phyloP scores from a whole-genome alignment of 2,797 vertebrate species.

The Danio choprae region DNA sequence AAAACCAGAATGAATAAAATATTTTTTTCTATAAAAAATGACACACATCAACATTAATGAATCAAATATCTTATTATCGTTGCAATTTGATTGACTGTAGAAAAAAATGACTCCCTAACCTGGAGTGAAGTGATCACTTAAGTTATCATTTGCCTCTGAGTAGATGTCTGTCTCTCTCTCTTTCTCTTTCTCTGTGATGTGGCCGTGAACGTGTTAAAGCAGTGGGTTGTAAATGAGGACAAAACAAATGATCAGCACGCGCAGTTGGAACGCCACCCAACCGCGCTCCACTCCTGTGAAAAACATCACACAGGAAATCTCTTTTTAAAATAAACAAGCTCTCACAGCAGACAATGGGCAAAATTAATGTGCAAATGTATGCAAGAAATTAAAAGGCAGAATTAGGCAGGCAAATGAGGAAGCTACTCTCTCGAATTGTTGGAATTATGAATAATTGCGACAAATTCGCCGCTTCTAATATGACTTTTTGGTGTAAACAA shows the following conservation, averaged over 20 bases:
- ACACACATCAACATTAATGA: not conserved
- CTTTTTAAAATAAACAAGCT: slow-evolving; percentile 70
- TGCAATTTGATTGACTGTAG: slow-evolving; percentile 51
- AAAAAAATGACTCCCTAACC: not conserved
- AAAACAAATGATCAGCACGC: slow-evolving; percentile 82
- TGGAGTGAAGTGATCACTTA: slow-evolving; percentile 25
- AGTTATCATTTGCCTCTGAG: not conserved
- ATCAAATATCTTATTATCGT: not conserved
- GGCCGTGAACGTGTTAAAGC: slow-evolving; percentile 79
- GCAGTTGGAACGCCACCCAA: slow-evolving; percentile 80
- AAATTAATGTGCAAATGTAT: slow-evolving; percentile 99
- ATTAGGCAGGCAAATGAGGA: slow-evolving; percentile 91
- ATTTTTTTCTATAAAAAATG: not conserved
- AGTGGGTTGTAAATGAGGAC: slow-evolving; percentile 74
- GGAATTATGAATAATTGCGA: slow-evolving; percentile 99
- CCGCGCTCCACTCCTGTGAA: slow-evolving; percentile 77
- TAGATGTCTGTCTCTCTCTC: slow-evolving; percentile 16
- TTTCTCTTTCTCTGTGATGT: slow-evolving; percentile 57
- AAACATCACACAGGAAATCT: slow-evolving; percentile 79
- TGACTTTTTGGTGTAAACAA: slow-evolving; percentile 93
- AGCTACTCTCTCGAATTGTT: slow-evolving; percentile 94
- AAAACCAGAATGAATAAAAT: not conserved
- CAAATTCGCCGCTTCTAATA: slow-evolving; percentile 91
- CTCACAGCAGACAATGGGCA: slow-evolving; percentile 88
- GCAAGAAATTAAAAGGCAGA: slow-evolving; percentile 98